A percentile compares a stretch with the other conserved stretches of the same genome.
Conservation (phyloP, 1,140 invertebrate species). For the Cyclina sinensis region DNA sequence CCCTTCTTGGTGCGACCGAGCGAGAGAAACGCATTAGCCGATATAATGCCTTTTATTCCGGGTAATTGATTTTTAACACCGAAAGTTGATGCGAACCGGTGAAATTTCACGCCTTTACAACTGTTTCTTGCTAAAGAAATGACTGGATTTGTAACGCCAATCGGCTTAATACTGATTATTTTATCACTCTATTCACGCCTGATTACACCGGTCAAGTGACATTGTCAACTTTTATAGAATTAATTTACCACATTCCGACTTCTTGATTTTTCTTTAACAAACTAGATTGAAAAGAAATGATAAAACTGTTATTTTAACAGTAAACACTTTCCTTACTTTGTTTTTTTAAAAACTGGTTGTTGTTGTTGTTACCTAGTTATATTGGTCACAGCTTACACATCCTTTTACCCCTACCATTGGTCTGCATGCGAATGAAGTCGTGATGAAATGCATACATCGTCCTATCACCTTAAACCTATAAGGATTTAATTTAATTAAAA, state of each 20-base stretch:
- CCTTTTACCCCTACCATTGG: too few relatives aligned
- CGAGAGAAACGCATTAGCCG: slow-evolving; percentile 45
- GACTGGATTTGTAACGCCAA: slow-evolving; percentile 41
- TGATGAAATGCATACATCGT: too few relatives aligned
- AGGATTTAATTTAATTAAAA: too few relatives aligned
- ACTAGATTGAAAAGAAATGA: neutral
- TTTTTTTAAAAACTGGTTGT: too few relatives aligned
- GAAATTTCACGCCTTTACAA: slow-evolving; percentile 65
- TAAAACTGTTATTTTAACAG: neutral
- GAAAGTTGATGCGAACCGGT: slow-evolving; percentile 48
- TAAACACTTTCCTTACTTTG: too few relatives aligned
- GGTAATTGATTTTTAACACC: slow-evolving; percentile 62
- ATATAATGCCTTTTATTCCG: slow-evolving; percentile 63
- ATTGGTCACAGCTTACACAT: too few relatives aligned
- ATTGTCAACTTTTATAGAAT: slow-evolving; percentile 33
- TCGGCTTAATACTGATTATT: slow-evolving; percentile 18
- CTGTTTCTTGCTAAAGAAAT: slow-evolving; percentile 17
- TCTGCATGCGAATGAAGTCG: too few relatives aligned
- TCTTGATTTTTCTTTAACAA: neutral
- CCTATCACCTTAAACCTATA: too few relatives aligned
- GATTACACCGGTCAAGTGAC: slow-evolving; percentile 44
- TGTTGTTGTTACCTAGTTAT: too few relatives aligned
- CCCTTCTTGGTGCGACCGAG: slow-evolving; percentile 38
- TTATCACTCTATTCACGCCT: slow-evolving; percentile 51
- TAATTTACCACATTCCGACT: slow-evolving; percentile 27